A percentile compares a stretch with the other conserved stretches of the same genome.
Evolutionary conservation across 2,888 invertebrate genomes (phyloP).

Genomic region (Metalampra italica): DNA sequence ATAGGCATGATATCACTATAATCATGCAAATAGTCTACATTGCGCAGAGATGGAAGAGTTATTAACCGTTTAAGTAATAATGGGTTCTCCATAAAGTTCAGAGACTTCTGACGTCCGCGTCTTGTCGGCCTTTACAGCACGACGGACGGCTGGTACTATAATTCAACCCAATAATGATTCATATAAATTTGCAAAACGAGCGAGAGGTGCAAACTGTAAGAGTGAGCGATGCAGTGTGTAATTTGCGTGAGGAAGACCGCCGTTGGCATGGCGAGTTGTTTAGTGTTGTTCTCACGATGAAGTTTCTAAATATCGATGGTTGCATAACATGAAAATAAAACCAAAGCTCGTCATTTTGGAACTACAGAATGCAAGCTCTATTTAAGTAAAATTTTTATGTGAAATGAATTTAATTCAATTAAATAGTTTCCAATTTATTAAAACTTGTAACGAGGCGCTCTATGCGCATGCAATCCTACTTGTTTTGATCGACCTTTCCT

Average conservation of each 20-base stretch:
- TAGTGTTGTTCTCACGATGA: slow-evolving; percentile 30
- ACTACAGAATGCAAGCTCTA: too few species aligned
- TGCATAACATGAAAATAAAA: too few species aligned
- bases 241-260: slow-evolving; percentile 53
- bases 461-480: too few species aligned
- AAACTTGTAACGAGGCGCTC: too few species aligned
- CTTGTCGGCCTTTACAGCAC: slow-evolving; percentile 35
- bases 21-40: slow-evolving; percentile 12
- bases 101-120: slow-evolving; percentile 5
- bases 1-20: slow-evolving; percentile 6
- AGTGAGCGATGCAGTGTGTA: slow-evolving; percentile 52
- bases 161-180: slow-evolving; percentile 65
- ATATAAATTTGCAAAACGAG: slow-evolving; percentile 66
- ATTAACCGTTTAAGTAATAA: slow-evolving; percentile 7
- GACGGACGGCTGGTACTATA: slow-evolving; percentile 48
- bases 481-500: too few species aligned
- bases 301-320: not conserved
- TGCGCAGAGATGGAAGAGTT: slow-evolving; percentile 1
- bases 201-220: slow-evolving; percentile 63
- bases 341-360: too few species aligned
- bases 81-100: slow-evolving; percentile 5
- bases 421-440: too few species aligned
- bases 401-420: too few species aligned
- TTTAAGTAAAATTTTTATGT: too few species aligned
- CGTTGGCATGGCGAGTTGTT: slow-evolving; percentile 27